Evolutionary conservation across 1,140 invertebrate genomes (phyloP).

Genomic region (Choristoneura fumiferana): DNA sequence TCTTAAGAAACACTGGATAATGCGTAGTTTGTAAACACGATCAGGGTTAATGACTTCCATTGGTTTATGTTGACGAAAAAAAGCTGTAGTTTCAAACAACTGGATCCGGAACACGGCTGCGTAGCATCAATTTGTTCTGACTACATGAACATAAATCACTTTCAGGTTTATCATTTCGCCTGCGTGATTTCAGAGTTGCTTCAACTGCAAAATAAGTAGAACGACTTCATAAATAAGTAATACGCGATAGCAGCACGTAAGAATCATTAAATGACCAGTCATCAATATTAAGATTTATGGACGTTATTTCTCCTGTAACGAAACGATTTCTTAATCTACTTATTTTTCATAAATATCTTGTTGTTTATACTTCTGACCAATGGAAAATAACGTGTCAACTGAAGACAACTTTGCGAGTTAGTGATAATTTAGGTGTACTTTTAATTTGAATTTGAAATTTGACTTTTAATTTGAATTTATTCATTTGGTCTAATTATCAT

Average conservation of each 20-base stretch:
- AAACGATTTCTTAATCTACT: too few relatives aligned
- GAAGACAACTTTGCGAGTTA: too few relatives aligned
- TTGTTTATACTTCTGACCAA: too few relatives aligned
- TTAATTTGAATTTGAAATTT: too few relatives aligned
- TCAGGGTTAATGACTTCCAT: constrained; percentile 47
- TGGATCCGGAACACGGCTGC: constrained; percentile 8
- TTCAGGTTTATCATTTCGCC: constrained; percentile 11
- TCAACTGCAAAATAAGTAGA: constrained; percentile 1
- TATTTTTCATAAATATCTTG: too few relatives aligned
- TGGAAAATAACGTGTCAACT: too few relatives aligned
- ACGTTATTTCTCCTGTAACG: too few relatives aligned
- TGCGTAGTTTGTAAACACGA: constrained; percentile 35
- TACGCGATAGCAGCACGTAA: not conserved
- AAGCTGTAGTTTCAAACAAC: constrained; percentile 37
- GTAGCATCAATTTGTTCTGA: constrained; percentile 6
- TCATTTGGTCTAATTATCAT: too few relatives aligned
- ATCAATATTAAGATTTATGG: too few relatives aligned
- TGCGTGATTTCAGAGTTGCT: constrained; percentile 12
- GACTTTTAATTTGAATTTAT: too few relatives aligned
- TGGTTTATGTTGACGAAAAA: constrained; percentile 27
- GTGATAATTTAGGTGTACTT: too few relatives aligned
- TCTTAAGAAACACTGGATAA: constrained; percentile 28
- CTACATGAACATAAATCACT: constrained; percentile 8
- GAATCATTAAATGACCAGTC: not conserved
- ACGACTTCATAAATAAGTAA: constrained; percentile 4